Conservation (phyloP, 2,888 invertebrate genomes). For the Hemicrepidius hirtus region DNA sequence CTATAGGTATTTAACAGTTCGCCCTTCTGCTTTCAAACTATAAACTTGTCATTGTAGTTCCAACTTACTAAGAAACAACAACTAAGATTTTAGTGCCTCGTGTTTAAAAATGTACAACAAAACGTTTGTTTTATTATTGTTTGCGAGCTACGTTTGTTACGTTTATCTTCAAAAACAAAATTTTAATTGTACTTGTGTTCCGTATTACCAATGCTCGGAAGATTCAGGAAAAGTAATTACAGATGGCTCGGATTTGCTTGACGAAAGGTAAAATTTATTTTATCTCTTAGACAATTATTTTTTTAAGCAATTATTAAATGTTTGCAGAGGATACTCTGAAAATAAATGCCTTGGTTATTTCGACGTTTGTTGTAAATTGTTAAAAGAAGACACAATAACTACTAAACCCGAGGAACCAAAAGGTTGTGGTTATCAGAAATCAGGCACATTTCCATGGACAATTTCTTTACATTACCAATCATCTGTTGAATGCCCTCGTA, state of each 20-base stretch:
- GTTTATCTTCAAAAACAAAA: neutral
- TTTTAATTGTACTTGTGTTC: constrained; percentile 46
- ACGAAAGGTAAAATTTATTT: constrained; percentile 38
- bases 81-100: neutral
- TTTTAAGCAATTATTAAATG: too few relatives aligned
- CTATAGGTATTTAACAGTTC: neutral
- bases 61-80: neutral
- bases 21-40: constrained; percentile 1
- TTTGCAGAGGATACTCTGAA: constrained; percentile 35
- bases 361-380: constrained; percentile 73
- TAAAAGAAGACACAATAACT: constrained; percentile 56
- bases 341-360: constrained; percentile 72
- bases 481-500: constrained; percentile 68
- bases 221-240: constrained; percentile 39
- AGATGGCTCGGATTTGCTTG: constrained; percentile 45
- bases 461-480: constrained; percentile 78
- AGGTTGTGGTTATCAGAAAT: constrained; percentile 81
- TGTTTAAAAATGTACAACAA: too few relatives aligned
- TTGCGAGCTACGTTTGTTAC: too few relatives aligned
- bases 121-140: too few relatives aligned
- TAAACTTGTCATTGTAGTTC: neutral
- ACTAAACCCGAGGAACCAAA: constrained; percentile 57
- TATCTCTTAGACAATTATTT: too few relatives aligned
- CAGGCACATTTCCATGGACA: constrained; percentile 87
- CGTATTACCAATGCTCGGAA: constrained; percentile 50